A percentile compares a stretch with the other conserved stretches of the same genome.
These are phyloP conservation scores for Stichodactyla helianthus DNA, from an alignment of 64 coral and sea anemone genomes.

Conservation along the genomic window DNA sequence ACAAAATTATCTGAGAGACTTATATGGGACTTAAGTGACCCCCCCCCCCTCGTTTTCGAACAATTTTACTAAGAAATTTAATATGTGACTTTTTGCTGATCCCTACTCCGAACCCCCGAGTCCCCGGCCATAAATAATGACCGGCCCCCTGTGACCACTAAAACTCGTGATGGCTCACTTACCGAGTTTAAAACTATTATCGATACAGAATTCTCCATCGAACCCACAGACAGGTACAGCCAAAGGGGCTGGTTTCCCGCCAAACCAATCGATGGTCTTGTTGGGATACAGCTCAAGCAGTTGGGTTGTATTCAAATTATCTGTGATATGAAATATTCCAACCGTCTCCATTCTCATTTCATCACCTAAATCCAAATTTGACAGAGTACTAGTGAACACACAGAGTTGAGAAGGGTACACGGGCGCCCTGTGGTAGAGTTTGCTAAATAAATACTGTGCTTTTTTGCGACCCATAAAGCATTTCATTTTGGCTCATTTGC, in stretches of 20 bases:
- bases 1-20: too few relatives aligned
- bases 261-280: constrained; percentile 52
- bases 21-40: too few relatives aligned
- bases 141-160: neutral
- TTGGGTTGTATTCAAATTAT: constrained; percentile 11
- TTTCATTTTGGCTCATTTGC: too few relatives aligned
- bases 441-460: too few relatives aligned
- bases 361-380: neutral
- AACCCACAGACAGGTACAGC: constrained; percentile 82
- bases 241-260: constrained; percentile 34
- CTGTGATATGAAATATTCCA: constrained; percentile 16
- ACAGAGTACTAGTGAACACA: neutral
- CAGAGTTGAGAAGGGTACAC: too few relatives aligned
- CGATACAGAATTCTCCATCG: constrained; percentile 61
- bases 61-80: too few relatives aligned
- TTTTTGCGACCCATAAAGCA: too few relatives aligned
- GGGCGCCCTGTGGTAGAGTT: too few relatives aligned
- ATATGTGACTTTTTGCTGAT: too few relatives aligned
- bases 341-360: neutral
- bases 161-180: neutral
- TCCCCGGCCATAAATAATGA: neutral
- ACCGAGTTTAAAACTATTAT: constrained; percentile 12
- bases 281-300: constrained; percentile 22
- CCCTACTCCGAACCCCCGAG: too few relatives aligned
- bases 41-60: too few relatives aligned